Evolutionary conservation across 2,113 vertebrate genomes (phyloP).

Genomic region (Calypte anna): DNA sequence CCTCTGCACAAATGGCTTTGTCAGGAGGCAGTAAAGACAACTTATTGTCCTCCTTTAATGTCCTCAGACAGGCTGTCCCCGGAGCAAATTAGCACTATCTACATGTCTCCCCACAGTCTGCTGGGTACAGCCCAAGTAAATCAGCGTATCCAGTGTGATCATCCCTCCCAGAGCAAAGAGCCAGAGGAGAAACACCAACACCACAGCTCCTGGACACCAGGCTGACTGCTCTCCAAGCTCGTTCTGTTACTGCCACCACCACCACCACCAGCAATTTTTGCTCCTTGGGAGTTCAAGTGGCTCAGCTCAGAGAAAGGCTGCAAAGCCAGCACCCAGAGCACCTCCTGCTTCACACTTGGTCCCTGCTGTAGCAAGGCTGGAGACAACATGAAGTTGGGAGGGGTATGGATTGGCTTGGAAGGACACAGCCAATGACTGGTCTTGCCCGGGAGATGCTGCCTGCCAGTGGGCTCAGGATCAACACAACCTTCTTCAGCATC

Average conservation of each 20-base stretch:
- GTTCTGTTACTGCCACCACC: not conserved
- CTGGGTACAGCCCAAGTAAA: not conserved
- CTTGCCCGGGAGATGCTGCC: not conserved
- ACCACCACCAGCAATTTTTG: not conserved
- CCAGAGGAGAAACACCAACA: not conserved
- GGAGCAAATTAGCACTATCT: not conserved
- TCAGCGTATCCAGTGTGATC: not conserved
- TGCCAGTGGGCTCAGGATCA: not conserved
- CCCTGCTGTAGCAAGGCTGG: fast-evolving
- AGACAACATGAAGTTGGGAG: not conserved
- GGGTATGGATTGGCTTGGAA: not conserved
- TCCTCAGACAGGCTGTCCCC: not conserved
- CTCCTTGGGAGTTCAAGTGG: not conserved
- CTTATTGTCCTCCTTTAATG: not conserved
- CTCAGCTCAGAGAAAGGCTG: not conserved
- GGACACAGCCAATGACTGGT: fast-evolving
- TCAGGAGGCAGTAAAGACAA: not conserved
- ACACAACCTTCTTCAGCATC: not conserved
- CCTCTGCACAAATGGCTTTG: fast-evolving
- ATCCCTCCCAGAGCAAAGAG: not conserved
- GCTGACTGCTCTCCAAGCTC: not conserved
- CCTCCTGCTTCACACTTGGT: fast-evolving
- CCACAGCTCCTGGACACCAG: fast-evolving
- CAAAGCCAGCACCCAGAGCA: not conserved
- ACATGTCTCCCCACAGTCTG: not conserved